Evolutionary conservation across 2,797 vertebrate species (phyloP).

Genomic region (Poeciliopsis paucimaculata): DNA sequence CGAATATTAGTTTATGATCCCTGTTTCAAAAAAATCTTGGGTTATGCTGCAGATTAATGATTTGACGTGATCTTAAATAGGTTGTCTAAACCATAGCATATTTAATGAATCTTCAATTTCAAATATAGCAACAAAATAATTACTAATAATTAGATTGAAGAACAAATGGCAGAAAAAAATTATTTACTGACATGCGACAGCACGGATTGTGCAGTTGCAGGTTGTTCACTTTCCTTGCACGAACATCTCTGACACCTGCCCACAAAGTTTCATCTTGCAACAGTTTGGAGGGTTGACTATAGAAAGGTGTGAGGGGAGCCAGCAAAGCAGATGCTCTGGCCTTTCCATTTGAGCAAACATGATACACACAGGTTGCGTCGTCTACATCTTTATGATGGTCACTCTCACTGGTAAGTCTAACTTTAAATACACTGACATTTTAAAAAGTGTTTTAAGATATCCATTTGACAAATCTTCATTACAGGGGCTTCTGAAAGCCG

Average conservation of each 20-base stretch:
- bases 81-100: background rate
- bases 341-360: slow-evolving; percentile 14
- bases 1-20: background rate
- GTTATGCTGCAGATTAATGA: background rate
- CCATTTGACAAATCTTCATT: background rate
- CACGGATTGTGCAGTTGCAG: background rate
- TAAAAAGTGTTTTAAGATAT: background rate
- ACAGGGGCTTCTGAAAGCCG: slow-evolving; percentile 63
- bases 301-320: background rate
- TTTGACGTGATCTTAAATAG: background rate
- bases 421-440: background rate
- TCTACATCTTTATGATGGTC: slow-evolving; percentile 34
- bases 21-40: background rate
- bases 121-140: background rate
- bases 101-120: background rate
- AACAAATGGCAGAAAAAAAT: background rate
- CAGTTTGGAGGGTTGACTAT: background rate
- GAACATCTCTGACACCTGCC: slow-evolving; percentile 21
- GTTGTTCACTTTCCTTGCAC: background rate
- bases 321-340: background rate
- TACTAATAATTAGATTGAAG: background rate
- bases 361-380: slow-evolving; percentile 13
- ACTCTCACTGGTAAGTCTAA: slow-evolving; percentile 57
- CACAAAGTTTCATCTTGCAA: slow-evolving; percentile 48
- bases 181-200: background rate